Evolutionary conservation across 2,113 vertebrate species (phyloP).

Genomic region (Hippocampus mohnikei): DNA sequence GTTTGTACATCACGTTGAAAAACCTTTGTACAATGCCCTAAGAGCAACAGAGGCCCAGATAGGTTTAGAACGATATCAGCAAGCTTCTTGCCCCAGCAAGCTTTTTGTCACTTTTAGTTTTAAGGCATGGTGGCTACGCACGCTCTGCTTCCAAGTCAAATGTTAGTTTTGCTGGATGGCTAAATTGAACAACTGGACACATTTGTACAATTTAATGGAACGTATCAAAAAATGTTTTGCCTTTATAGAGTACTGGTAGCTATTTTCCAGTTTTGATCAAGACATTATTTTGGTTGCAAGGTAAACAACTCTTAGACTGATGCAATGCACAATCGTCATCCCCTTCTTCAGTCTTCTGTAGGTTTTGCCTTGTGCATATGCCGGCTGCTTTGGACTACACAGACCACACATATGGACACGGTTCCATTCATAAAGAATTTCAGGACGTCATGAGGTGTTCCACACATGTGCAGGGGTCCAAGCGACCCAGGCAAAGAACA

Average conservation of each 20-base stretch:
- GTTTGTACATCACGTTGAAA: slow-evolving; percentile 28
- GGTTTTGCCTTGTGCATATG: too few relatives aligned
- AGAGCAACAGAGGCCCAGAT: slow-evolving; percentile 35
- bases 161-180: not conserved
- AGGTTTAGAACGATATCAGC: slow-evolving; percentile 21
- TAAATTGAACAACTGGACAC: not conserved
- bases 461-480: too few relatives aligned
- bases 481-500: too few relatives aligned
- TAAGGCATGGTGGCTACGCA: slow-evolving; percentile 22
- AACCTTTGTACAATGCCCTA: slow-evolving; percentile 35
- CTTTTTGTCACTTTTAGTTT: slow-evolving; percentile 28
- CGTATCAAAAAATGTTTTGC: not conserved
- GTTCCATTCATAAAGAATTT: too few relatives aligned
- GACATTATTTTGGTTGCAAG: too few relatives aligned
- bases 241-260: not conserved
- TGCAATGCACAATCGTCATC: not conserved
- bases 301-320: not conserved
- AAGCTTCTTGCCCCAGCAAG: slow-evolving; percentile 11
- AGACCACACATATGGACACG: too few relatives aligned
- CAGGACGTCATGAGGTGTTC: too few relatives aligned
- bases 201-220: slow-evolving; percentile 17
- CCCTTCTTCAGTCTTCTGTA: too few relatives aligned
- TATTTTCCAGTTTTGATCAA: too few relatives aligned
- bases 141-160: not conserved
- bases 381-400: too few relatives aligned